phyloP scores from a whole-genome alignment of 2,888 invertebrate genomes.

The Zonitis immaculata region DNA sequence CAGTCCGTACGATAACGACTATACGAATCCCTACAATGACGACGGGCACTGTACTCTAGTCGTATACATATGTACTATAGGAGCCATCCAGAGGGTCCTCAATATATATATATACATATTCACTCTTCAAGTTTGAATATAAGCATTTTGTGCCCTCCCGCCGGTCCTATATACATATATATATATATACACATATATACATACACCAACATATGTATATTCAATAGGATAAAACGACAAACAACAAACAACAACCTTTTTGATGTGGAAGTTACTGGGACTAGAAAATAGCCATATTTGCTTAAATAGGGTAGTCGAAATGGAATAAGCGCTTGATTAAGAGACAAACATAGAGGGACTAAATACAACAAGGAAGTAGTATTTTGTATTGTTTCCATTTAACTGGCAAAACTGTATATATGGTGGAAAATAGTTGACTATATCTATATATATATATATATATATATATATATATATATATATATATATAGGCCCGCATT shows the following conservation, averaged over 20 bases:
- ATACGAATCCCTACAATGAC: constrained; percentile 40
- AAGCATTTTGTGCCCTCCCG: background rate
- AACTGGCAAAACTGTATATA: background rate
- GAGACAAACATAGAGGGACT: background rate
- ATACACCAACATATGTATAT: no score
- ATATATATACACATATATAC: no score
- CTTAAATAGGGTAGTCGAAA: constrained; percentile 11
- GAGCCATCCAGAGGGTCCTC: constrained; percentile 15
- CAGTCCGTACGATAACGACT: constrained; percentile 49
- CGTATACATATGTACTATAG: no score
- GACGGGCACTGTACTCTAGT: constrained; percentile 16
- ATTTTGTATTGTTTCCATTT: background rate
- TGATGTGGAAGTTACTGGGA: constrained; percentile 19
- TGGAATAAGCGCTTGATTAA: constrained; percentile 5
- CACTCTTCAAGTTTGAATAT: background rate
- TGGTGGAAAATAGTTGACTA: background rate
- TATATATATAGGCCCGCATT: no score
- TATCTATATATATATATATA: no score
- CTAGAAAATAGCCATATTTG: constrained; percentile 14
- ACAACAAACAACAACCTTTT: constrained; percentile 13
- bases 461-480: no score
- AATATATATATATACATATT: constrained; percentile 2
- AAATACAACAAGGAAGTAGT: background rate
- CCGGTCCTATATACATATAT: background rate
- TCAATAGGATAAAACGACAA: constrained; percentile 13